Evolutionary conservation across 2,113 vertebrate species (phyloP).

Genomic region (Nibea coibor): DNA sequence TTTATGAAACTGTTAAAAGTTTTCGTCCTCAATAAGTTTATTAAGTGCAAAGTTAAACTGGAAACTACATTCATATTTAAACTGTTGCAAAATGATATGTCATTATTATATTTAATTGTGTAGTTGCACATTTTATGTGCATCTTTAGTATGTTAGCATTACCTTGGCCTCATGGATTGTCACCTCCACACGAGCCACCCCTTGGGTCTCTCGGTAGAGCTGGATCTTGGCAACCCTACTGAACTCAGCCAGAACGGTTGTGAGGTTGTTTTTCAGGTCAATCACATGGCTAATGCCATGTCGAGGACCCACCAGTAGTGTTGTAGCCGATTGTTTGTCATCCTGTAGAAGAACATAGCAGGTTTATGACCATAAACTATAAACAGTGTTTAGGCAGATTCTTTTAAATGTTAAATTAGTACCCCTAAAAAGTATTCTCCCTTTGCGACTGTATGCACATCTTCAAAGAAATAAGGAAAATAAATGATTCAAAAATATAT

Average conservation of each 20-base stretch:
- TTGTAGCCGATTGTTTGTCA: slow-evolving; percentile 95
- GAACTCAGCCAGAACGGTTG: slow-evolving; percentile 96
- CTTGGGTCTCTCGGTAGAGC: slow-evolving; percentile 95
- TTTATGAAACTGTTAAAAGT: neutral
- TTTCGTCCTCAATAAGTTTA: neutral
- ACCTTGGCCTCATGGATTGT: slow-evolving; percentile 97
- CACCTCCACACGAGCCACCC: slow-evolving; percentile 95
- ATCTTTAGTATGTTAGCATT: slow-evolving; percentile 25
- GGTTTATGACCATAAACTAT: neutral
- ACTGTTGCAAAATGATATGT: neutral
- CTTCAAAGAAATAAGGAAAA: slow-evolving; percentile 6
- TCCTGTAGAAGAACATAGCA: slow-evolving; percentile 82
- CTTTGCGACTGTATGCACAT: neutral
- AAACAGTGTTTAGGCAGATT: neutral
- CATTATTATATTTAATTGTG: neutral
- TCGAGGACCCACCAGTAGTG: slow-evolving; percentile 94
- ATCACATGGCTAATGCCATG: slow-evolving; percentile 99
- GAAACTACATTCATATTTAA: slow-evolving; percentile 5
- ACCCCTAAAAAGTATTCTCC: neutral
- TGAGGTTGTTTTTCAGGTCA: slow-evolving; percentile 98
- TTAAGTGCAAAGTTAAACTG: neutral
- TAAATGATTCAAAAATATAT: slow-evolving; percentile 32
- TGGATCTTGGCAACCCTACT: slow-evolving; percentile 97
- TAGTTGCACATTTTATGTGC: neutral
- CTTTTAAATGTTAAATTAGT: neutral